These are phyloP conservation scores for Aspidoscelis tigris DNA, from an alignment of 2,113 vertebrate genomes.

Conservation along the genomic window DNA sequence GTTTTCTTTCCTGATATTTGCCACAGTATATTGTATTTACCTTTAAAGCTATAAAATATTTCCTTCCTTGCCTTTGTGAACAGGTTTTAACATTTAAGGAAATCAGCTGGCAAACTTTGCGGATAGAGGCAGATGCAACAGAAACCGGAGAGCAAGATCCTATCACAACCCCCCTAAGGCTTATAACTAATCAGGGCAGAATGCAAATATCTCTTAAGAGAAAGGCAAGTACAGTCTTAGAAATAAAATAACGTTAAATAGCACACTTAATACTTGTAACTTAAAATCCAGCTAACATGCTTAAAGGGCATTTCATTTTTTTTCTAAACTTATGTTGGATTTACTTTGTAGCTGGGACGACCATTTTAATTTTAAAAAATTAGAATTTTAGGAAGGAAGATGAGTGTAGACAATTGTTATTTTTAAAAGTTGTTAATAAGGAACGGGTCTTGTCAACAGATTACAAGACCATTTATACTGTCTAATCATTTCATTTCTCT, in stretches of 20 bases:
- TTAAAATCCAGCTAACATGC: not conserved
- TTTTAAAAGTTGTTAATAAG: no score
- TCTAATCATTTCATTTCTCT: not conserved
- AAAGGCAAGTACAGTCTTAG: conserved; percentile 80
- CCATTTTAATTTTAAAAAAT: no score
- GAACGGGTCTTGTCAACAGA: no score
- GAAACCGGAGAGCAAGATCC: conserved; percentile 90
- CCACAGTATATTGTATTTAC: not conserved
- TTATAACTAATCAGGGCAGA: conserved; percentile 96
- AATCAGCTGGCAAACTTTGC: conserved; percentile 96
- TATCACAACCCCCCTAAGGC: conserved; percentile 89
- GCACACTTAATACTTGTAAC: not conserved
- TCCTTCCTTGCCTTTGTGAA: conserved; percentile 16
- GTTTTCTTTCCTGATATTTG: not conserved
- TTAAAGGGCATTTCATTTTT: not conserved
- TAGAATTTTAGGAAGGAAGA: no score
- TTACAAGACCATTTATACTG: not conserved
- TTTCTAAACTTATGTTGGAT: not conserved
- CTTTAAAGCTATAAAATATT: conserved; percentile 9
- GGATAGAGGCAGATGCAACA: conserved; percentile 94
- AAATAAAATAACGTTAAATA: not conserved
- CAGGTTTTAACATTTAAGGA: conserved; percentile 98
- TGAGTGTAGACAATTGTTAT: no score
- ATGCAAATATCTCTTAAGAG: conserved; percentile 96
- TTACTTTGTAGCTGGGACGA: not conserved